Evolutionary conservation across 2,113 vertebrate genomes (phyloP).

Genomic region (Mugil cephalus): DNA sequence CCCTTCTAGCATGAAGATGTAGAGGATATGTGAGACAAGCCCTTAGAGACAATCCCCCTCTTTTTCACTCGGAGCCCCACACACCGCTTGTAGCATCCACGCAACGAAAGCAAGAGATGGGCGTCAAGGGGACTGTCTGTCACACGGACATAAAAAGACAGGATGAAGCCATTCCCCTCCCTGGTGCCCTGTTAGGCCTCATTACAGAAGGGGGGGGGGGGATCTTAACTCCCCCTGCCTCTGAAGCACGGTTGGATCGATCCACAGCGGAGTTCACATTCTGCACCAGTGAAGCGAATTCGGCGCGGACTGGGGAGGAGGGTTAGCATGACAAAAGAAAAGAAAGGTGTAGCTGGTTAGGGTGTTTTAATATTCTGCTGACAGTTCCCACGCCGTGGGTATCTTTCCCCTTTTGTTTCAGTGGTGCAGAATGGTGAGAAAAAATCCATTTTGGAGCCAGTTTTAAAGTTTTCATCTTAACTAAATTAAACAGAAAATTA

Average conservation of each 20-base stretch:
- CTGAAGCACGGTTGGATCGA: conserved; percentile 67
- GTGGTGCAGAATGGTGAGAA: background rate
- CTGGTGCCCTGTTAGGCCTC: conserved; percentile 68
- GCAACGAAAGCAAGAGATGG: conserved; percentile 44
- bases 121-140: conserved; percentile 68
- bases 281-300: conserved; percentile 29
- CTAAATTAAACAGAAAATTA: conserved; percentile 2
- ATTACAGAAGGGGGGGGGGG: conserved; percentile 53
- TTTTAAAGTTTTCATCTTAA: background rate
- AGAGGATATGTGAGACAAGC: conserved; percentile 57
- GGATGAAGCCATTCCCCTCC: conserved; percentile 60
- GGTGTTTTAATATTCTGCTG: background rate
- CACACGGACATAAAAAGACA: conserved; percentile 64
- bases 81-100: conserved; percentile 24
- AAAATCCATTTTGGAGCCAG: background rate
- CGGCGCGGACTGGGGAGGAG: conserved; percentile 15
- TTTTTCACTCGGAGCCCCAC: conserved; percentile 39
- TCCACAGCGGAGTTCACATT: conserved; percentile 55
- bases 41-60: conserved; percentile 56
- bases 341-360: conserved; percentile 3
- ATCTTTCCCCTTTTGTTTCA: background rate
- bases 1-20: conserved; percentile 47
- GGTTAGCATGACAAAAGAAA: background rate
- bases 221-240: conserved; percentile 41
- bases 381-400: background rate